Conservation (phyloP, 2,797 vertebrate genomes). For the Macroramphosus scolopax region DNA sequence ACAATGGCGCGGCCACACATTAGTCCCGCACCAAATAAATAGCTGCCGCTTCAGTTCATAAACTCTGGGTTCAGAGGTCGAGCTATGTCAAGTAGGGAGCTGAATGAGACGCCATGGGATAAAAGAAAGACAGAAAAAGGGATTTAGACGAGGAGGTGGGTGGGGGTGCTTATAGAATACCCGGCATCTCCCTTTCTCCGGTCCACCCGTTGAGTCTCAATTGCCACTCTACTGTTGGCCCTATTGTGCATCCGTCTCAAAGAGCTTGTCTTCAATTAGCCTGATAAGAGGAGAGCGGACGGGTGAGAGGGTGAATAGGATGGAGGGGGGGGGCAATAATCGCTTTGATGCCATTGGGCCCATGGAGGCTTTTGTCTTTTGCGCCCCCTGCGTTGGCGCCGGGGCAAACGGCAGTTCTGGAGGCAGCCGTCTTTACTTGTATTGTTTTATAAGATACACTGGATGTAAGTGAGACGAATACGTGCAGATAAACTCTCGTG, state of each 20-base stretch:
- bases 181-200: constrained; percentile 60
- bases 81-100: constrained; percentile 74
- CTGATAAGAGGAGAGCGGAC: constrained; percentile 89
- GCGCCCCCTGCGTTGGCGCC: constrained; percentile 78
- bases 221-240: constrained; percentile 71
- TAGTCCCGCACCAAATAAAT: constrained; percentile 71
- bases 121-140: constrained; percentile 68
- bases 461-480: constrained; percentile 15
- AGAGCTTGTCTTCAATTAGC: constrained; percentile 90
- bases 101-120: constrained; percentile 75
- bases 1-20: constrained; percentile 63
- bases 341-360: constrained; percentile 82
- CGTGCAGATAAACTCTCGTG: background rate
- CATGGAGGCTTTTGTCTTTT: constrained; percentile 77
- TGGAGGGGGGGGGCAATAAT: constrained; percentile 68
- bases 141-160: constrained; percentile 63
- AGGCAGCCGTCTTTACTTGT: constrained; percentile 41
- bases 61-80: constrained; percentile 74
- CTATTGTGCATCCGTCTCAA: constrained; percentile 73
- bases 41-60: constrained; percentile 75
- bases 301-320: constrained; percentile 58
- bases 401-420: constrained; percentile 46
- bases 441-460: constrained; percentile 33
- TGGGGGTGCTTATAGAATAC: constrained; percentile 64
- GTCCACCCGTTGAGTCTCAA: constrained; percentile 73